Percentiles rank a stretch among this genome's conserved stretches.
Conservation (phyloP, 2,888 invertebrate species). For the Campoplex capitator region DNA sequence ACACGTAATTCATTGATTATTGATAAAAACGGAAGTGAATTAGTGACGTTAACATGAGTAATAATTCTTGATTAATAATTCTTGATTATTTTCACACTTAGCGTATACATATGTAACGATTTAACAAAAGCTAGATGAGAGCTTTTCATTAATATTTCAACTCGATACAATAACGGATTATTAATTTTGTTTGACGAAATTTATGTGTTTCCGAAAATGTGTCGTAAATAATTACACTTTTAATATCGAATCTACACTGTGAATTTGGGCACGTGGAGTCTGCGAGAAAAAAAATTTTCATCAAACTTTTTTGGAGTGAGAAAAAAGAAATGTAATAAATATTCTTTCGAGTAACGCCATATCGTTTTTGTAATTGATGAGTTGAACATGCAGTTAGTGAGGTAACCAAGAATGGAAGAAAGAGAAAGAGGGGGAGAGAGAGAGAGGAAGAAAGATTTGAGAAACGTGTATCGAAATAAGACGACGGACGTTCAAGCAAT, state of each 20-base stretch:
- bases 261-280: neutral
- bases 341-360: neutral
- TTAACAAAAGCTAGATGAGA: neutral
- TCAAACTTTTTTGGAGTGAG: neutral
- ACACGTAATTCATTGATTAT: neutral
- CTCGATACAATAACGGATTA: no score
- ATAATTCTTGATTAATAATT: no score
- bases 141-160: neutral
- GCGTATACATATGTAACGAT: neutral
- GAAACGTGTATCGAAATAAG: conserved; percentile 9
- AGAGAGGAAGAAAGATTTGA: neutral
- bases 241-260: neutral
- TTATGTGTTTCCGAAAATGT: no score
- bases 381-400: neutral
- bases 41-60: neutral
- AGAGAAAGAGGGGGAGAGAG: neutral
- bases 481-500: neutral
- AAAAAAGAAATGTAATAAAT: neutral
- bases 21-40: conserved; percentile 10
- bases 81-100: neutral
- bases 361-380: neutral
- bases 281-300: neutral
- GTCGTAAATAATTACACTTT: no score
- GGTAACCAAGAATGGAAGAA: neutral
- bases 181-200: neutral